Conservation (phyloP, 2,888 invertebrate species). For the Ptilodon capucinus region DNA sequence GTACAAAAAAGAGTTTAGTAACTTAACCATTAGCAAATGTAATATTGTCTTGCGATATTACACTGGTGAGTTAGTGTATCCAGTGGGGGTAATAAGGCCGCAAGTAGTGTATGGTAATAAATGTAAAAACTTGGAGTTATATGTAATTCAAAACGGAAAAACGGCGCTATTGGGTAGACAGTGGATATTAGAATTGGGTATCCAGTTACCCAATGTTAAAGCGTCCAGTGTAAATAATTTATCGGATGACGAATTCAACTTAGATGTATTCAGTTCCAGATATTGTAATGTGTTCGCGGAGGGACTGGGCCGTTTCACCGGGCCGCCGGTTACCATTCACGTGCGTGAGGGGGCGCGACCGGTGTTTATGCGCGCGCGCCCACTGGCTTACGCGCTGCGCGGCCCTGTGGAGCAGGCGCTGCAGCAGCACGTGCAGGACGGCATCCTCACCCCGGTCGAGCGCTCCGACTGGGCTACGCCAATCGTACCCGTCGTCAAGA, state of each 20-base stretch:
- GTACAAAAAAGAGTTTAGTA: not conserved
- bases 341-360: not conserved
- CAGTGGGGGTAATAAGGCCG: not conserved
- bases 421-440: not conserved
- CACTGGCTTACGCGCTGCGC: conserved; percentile 1
- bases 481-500: conserved; percentile 8
- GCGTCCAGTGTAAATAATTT: too few relatives aligned
- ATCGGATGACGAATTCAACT: not conserved
- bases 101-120: not conserved
- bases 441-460: conserved; percentile 4
- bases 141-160: conserved; percentile 1
- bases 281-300: not conserved
- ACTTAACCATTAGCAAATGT: not conserved
- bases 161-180: not conserved
- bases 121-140: conserved; percentile 1
- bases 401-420: conserved; percentile 1
- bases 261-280: conserved; percentile 2
- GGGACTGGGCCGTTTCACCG: not conserved
- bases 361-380: conserved; percentile 1
- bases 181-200: not conserved
- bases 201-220: not conserved
- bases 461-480: conserved; percentile 10
- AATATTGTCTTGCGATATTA: not conserved
- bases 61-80: not conserved
- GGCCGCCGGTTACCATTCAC: not conserved